Evolutionary conservation across 2,797 vertebrate genomes (phyloP).

Genomic region (Urocyon cinereoargenteus): DNA sequence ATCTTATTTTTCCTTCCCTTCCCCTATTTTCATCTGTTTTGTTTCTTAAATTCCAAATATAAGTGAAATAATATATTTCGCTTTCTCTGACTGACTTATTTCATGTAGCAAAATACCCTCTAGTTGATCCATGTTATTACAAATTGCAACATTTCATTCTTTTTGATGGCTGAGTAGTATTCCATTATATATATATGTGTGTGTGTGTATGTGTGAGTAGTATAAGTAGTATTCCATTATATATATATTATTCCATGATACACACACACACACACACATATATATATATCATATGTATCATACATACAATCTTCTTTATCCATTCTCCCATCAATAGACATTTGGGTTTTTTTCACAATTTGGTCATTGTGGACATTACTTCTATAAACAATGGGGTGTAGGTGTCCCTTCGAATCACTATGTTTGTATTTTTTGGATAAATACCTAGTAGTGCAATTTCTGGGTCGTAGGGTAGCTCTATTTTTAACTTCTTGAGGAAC

Average conservation of each 20-base stretch:
- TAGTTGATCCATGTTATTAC: background rate
- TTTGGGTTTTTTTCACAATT: background rate
- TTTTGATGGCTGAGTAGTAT: background rate
- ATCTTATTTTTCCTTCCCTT: background rate
- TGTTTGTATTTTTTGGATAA: background rate
- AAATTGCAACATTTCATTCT: background rate
- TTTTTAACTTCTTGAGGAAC: background rate
- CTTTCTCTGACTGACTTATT: background rate
- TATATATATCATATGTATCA: too few relatives aligned
- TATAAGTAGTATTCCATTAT: too few relatives aligned
- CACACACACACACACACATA: too few relatives aligned
- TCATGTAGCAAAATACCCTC: background rate
- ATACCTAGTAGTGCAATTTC: background rate
- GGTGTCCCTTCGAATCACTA: background rate
- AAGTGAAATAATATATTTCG: background rate
- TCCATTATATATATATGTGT: background rate
- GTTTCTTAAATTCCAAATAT: background rate
- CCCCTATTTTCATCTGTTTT: background rate
- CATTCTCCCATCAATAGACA: background rate
- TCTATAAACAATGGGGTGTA: background rate
- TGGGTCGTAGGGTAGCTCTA: background rate
- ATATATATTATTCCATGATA: too few relatives aligned
- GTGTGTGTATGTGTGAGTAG: too few relatives aligned
- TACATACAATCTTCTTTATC: background rate
- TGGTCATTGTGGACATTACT: background rate